Evolutionary conservation across 2,113 vertebrate genomes (phyloP).

Genomic region (Prinia subflava): DNA sequence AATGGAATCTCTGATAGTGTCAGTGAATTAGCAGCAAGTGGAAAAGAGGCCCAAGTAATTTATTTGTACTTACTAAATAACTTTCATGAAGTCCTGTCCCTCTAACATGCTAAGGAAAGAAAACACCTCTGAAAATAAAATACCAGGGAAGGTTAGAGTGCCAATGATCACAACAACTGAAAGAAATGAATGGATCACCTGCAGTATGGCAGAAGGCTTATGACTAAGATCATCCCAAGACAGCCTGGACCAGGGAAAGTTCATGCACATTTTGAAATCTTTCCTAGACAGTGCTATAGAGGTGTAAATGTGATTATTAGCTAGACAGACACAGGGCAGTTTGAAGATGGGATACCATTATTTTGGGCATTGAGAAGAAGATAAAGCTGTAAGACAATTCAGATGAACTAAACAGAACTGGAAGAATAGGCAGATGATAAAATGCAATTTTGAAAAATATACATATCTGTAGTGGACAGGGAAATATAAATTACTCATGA

Average conservation of each 20-base stretch:
- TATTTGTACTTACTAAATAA: background rate
- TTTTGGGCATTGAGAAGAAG: background rate
- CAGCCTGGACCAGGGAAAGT: background rate
- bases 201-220: background rate
- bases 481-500: background rate
- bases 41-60: background rate
- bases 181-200: background rate
- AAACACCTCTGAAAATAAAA: background rate
- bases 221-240: background rate
- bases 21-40: background rate
- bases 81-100: background rate
- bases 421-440: background rate
- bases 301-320: background rate
- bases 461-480: background rate
- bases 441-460: background rate
- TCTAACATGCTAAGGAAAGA: background rate
- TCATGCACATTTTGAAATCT: background rate
- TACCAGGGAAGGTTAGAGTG: background rate
- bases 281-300: background rate
- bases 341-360: background rate
- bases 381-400: background rate
- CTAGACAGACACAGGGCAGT: background rate
- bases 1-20: background rate
- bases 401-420: background rate
- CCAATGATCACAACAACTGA: background rate